phyloP scores from a whole-genome alignment of 2,113 vertebrate genomes.

The Bucco capensis region DNA sequence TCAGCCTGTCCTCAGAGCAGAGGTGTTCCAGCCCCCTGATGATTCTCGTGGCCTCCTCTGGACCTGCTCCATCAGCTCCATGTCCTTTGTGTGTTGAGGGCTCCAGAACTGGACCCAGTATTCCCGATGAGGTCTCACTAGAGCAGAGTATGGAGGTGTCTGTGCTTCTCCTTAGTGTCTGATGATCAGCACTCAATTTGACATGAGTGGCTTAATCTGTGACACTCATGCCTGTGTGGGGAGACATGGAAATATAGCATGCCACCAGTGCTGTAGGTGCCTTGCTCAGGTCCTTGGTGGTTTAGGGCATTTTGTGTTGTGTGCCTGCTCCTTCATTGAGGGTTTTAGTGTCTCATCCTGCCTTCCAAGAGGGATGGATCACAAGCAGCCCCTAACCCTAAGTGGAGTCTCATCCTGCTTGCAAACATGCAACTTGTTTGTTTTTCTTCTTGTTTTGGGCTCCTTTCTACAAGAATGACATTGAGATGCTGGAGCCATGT shows the following conservation, averaged over 20 bases:
- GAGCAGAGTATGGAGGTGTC: background rate
- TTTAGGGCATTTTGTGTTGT: background rate
- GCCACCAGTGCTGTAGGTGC: background rate
- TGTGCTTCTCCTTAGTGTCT: background rate
- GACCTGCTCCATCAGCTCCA: too few species aligned
- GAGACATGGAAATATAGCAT: accelerated
- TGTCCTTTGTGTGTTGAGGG: too few species aligned
- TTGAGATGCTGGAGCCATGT: too few species aligned
- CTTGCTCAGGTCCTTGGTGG: background rate
- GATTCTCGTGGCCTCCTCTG: too few species aligned
- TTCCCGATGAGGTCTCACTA: too few species aligned
- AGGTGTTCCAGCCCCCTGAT: too few species aligned
- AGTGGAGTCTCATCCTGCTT: background rate
- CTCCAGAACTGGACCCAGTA: too few species aligned
- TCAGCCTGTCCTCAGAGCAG: too few species aligned
- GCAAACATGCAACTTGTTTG: background rate
- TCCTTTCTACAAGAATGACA: too few species aligned
- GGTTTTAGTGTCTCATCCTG: background rate
- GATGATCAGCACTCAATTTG: background rate
- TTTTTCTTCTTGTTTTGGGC: background rate
- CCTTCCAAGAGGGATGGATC: background rate
- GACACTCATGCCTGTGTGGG: accelerated
- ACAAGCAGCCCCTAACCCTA: background rate
- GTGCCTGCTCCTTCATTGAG: background rate
- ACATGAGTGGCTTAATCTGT: accelerated